Evolutionary conservation across 2,888 invertebrate species (phyloP).

Genomic region (Pyrochroa serraticornis): DNA sequence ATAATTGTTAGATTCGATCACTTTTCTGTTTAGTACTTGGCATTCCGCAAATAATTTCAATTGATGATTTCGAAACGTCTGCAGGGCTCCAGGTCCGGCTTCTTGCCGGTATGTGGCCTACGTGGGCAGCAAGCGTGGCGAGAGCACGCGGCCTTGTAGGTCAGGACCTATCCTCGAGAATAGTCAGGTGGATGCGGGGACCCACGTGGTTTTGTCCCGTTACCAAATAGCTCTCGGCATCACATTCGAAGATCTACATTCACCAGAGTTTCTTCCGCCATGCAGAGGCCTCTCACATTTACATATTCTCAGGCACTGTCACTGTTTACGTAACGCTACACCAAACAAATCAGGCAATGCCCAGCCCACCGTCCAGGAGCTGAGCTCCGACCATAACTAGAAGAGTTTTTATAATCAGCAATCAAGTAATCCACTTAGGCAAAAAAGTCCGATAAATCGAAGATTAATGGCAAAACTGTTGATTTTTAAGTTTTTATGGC

Average conservation of each 20-base stretch:
- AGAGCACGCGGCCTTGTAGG: constrained; percentile 30
- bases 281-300: constrained; percentile 14
- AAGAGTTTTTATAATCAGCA: too few relatives aligned
- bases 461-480: too few relatives aligned
- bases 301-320: constrained; percentile 10
- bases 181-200: constrained; percentile 17
- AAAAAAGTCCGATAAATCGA: too few relatives aligned
- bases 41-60: too few relatives aligned
- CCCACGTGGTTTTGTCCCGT: constrained; percentile 24
- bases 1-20: too few relatives aligned
- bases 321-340: constrained; percentile 10
- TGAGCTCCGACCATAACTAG: too few relatives aligned
- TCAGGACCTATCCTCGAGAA: constrained; percentile 28
- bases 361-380: too few relatives aligned
- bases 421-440: too few relatives aligned
- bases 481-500: too few relatives aligned
- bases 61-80: too few relatives aligned
- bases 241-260: constrained; percentile 24
- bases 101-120: background rate
- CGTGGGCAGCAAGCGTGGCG: constrained; percentile 23
- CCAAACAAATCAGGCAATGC: background rate
- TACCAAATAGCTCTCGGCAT: constrained; percentile 15
- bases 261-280: constrained; percentile 24
- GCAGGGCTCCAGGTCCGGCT: background rate
- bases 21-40: too few relatives aligned